phyloP scores from a whole-genome alignment of 2,113 vertebrate species.

The Trogon surrucura region DNA sequence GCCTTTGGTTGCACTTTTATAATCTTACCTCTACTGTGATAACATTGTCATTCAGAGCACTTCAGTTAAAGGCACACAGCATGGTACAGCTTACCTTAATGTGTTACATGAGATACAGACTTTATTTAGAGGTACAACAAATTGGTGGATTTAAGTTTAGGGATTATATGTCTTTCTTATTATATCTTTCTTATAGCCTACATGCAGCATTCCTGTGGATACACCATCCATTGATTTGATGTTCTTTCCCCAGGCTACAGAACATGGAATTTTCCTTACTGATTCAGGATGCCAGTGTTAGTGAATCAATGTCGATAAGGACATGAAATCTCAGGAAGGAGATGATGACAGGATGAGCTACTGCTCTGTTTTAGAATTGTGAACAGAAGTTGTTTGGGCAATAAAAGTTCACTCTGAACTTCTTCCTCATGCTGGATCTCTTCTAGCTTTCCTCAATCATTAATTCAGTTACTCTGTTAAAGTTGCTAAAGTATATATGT shows the following conservation, averaged over 20 bases:
- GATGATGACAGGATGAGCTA: neutral
- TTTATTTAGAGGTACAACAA: neutral
- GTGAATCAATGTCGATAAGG: neutral
- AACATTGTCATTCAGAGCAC: neutral
- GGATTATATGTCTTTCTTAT: neutral
- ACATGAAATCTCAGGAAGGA: neutral
- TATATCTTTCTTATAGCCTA: neutral
- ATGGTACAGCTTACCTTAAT: neutral
- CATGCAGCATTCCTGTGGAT: neutral
- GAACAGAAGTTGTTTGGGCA: neutral
- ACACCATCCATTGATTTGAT: neutral
- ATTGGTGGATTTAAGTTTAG: neutral
- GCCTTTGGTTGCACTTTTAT: neutral
- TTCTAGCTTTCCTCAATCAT: neutral
- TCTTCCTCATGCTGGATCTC: neutral
- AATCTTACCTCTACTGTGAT: neutral
- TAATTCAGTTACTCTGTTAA: neutral
- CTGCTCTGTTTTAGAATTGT: neutral
- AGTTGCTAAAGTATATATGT: neutral
- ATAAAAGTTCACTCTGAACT: neutral
- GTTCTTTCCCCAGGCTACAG: neutral
- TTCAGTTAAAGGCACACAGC: neutral
- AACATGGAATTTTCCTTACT: neutral
- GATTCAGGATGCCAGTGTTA: neutral
- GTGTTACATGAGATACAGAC: neutral